Percentiles rank a stretch among this genome's conserved stretches.
Evolutionary conservation across 2,113 vertebrate species (phyloP).

Genomic region (Pycnonotus jocosus): DNA sequence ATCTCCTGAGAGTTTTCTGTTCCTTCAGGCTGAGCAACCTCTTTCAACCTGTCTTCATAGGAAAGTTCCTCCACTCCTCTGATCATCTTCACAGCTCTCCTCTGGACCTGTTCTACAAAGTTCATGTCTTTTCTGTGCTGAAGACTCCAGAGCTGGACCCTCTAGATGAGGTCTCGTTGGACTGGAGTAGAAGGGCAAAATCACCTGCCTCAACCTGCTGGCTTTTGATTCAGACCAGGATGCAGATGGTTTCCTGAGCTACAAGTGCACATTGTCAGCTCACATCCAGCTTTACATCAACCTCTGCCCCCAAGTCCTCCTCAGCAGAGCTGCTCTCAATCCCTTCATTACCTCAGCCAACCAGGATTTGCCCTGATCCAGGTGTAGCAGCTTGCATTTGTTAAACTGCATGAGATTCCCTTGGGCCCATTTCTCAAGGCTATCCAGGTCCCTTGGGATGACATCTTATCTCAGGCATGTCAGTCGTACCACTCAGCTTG

Average conservation of each 20-base stretch:
- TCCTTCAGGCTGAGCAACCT: neutral
- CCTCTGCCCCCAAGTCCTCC: neutral
- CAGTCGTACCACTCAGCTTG: neutral
- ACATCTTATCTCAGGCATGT: no score
- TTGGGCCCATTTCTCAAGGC: no score
- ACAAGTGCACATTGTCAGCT: neutral
- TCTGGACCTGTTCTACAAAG: neutral
- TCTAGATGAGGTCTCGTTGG: neutral
- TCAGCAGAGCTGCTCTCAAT: neutral
- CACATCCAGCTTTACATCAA: neutral
- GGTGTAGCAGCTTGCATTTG: neutral
- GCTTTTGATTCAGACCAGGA: neutral
- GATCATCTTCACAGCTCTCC: neutral
- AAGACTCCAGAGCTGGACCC: neutral
- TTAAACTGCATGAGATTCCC: neutral
- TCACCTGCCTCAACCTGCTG: neutral
- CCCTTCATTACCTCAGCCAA: neutral
- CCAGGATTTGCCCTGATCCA: fast-evolving
- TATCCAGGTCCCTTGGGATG: neutral
- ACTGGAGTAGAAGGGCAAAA: neutral
- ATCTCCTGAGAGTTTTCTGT: neutral
- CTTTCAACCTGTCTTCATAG: neutral
- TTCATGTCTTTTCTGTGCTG: neutral
- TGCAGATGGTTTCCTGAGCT: neutral
- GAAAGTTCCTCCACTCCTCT: neutral